Conservation (phyloP, 2,888 invertebrate genomes). For the Tipula lateralis region DNA sequence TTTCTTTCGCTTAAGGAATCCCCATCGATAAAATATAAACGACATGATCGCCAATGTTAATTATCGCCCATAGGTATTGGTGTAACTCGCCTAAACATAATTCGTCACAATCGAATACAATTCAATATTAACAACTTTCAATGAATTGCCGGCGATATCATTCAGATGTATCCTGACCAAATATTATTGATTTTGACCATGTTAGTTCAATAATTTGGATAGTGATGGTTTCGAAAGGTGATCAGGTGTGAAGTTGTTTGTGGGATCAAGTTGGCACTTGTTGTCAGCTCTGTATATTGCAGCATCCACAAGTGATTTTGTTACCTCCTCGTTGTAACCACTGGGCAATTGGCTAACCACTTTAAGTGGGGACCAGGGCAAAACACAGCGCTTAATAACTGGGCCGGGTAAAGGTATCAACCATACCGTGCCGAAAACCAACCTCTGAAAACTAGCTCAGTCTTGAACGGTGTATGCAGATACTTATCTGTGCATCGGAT, state of each 20-base stretch:
- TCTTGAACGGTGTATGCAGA: too few relatives aligned
- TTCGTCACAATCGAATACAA: not conserved
- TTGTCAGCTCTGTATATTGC: too few relatives aligned
- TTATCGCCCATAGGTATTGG: not conserved
- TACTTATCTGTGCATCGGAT: too few relatives aligned
- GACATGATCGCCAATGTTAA: not conserved
- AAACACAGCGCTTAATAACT: too few relatives aligned
- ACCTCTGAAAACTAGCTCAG: too few relatives aligned
- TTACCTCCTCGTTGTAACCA: too few relatives aligned
- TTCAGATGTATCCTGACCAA: not conserved
- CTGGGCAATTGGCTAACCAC: too few relatives aligned
- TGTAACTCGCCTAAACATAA: not conserved
- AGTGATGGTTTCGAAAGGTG: conserved; percentile 42
- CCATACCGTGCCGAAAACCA: too few relatives aligned
- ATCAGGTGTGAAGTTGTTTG: conserved; percentile 41
- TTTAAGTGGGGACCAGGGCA: too few relatives aligned
- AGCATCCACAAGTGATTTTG: too few relatives aligned
- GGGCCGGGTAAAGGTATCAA: too few relatives aligned
- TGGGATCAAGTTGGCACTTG: too few relatives aligned
- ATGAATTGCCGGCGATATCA: not conserved
- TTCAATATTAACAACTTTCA: not conserved
- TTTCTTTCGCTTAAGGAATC: conserved; percentile 51
- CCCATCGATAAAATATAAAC: conserved; percentile 36
- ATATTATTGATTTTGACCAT: conserved; percentile 33
- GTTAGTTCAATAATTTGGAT: conserved; percentile 42